phyloP scores from a whole-genome alignment of 1,140 invertebrate genomes.

The Bursaphelenchus mucronatus region DNA sequence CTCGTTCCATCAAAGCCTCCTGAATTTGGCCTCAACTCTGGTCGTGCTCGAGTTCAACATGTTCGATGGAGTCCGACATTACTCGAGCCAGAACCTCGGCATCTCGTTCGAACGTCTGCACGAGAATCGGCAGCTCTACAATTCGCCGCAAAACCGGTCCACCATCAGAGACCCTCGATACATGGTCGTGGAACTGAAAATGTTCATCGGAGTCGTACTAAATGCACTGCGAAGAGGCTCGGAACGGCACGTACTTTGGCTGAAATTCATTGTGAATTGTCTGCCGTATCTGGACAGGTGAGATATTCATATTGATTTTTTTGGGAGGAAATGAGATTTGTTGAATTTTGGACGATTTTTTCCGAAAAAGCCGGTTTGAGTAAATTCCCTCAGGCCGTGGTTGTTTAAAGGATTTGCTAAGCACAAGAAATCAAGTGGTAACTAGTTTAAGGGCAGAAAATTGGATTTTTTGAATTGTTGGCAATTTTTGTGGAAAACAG shows the following conservation, averaged over 20 bases:
- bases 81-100: slow-evolving; percentile 26
- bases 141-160: slow-evolving; percentile 52
- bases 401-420: neutral
- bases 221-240: slow-evolving; percentile 69
- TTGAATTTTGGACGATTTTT: neutral
- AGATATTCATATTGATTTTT: neutral
- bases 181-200: slow-evolving; percentile 69
- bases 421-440: too few species aligned
- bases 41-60: slow-evolving; percentile 74
- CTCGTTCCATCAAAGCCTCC: slow-evolving; percentile 71
- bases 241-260: slow-evolving; percentile 66
- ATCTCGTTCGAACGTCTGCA: slow-evolving; percentile 35
- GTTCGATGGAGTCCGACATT: slow-evolving; percentile 49
- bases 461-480: too few species aligned
- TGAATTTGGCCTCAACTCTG: slow-evolving; percentile 71
- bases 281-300: slow-evolving; percentile 54
- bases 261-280: slow-evolving; percentile 55
- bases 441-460: too few species aligned
- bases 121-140: slow-evolving; percentile 54
- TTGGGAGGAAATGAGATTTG: too few species aligned
- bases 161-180: slow-evolving; percentile 47
- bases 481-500: too few species aligned
- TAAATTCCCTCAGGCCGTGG: slow-evolving; percentile 2
- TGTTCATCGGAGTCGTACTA: slow-evolving; percentile 77
- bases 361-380: neutral